These are phyloP conservation scores for Drosophila ficusphila DNA, from an alignment of 1,140 invertebrate species.

Conservation along the genomic window DNA sequence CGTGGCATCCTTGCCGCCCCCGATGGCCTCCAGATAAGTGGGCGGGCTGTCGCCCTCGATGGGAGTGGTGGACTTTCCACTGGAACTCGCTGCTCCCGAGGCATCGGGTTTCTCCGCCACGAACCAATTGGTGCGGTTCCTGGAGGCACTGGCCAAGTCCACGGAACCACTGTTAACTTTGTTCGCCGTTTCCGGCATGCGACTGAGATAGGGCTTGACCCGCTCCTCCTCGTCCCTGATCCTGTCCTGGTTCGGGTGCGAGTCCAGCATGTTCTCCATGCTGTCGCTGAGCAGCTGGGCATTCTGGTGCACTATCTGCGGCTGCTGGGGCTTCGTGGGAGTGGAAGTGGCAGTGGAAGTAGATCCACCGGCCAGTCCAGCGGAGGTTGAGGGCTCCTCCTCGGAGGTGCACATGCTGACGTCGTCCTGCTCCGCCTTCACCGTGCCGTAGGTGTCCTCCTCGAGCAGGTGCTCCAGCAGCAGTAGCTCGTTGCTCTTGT, in stretches of 20 bases:
- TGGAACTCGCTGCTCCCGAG: background rate
- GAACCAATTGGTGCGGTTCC: background rate
- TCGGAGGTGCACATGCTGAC: slow-evolving; percentile 80
- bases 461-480: slow-evolving; percentile 78
- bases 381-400: slow-evolving; percentile 53
- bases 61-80: background rate
- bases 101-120: background rate
- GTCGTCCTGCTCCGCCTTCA: slow-evolving; percentile 69
- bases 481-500: slow-evolving; percentile 80
- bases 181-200: slow-evolving; percentile 4
- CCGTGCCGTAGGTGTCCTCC: slow-evolving; percentile 79
- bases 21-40: slow-evolving; percentile 76
- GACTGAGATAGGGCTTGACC: slow-evolving; percentile 56
- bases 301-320: slow-evolving; percentile 81
- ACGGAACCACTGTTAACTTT: slow-evolving; percentile 5
- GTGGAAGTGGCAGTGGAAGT: background rate
- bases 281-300: slow-evolving; percentile 70
- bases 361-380: background rate
- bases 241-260: slow-evolving; percentile 8
- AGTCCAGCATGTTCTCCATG: slow-evolving; percentile 69
- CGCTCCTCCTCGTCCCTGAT: slow-evolving; percentile 28
- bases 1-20: slow-evolving; percentile 10
- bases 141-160: slow-evolving; percentile 45
- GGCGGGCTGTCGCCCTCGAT: slow-evolving; percentile 78
- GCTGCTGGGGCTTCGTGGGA: background rate